Evolutionary conservation across 2,113 vertebrate species (phyloP).

Genomic region (Pholis gunnellus): DNA sequence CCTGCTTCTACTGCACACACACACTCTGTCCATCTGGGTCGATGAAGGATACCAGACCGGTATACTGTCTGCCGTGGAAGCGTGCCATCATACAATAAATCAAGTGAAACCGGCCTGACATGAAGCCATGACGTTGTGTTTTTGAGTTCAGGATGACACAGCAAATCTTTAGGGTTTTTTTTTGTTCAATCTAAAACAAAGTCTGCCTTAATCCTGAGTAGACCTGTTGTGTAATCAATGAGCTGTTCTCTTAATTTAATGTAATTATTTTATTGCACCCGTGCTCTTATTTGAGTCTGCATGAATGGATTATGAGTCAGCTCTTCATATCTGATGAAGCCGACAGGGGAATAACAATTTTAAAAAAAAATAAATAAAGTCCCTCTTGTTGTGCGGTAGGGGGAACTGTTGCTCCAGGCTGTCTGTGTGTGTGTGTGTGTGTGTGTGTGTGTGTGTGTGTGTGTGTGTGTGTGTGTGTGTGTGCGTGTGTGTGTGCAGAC

Average conservation of each 20-base stretch:
- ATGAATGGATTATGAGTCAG: constrained; percentile 72
- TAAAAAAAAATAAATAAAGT: not conserved
- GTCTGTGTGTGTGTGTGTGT: no score
- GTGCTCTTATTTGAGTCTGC: constrained; percentile 29
- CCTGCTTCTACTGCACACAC: constrained; percentile 67
- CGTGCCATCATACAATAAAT: constrained; percentile 11
- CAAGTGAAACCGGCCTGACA: constrained; percentile 15
- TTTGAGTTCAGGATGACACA: constrained; percentile 51
- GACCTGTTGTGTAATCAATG: constrained; percentile 1
- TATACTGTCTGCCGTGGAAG: not conserved
- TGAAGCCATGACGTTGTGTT: not conserved
- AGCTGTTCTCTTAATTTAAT: constrained; percentile 1
- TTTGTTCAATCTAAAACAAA: not conserved
- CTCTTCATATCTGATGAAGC: constrained; percentile 54
- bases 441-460: not conserved
- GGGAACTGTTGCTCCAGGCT: constrained; percentile 80
- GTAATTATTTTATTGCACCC: constrained; percentile 27
- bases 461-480: not conserved
- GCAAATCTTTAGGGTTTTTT: constrained; percentile 34
- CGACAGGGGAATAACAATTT: not conserved
- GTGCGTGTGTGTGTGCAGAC: not conserved
- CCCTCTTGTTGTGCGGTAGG: constrained; percentile 69
- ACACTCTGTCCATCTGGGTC: constrained; percentile 43
- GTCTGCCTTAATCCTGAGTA: not conserved
- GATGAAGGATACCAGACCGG: constrained; percentile 46